phyloP scores from a whole-genome alignment of 2,113 vertebrate genomes.

The Apteryx owenii region DNA sequence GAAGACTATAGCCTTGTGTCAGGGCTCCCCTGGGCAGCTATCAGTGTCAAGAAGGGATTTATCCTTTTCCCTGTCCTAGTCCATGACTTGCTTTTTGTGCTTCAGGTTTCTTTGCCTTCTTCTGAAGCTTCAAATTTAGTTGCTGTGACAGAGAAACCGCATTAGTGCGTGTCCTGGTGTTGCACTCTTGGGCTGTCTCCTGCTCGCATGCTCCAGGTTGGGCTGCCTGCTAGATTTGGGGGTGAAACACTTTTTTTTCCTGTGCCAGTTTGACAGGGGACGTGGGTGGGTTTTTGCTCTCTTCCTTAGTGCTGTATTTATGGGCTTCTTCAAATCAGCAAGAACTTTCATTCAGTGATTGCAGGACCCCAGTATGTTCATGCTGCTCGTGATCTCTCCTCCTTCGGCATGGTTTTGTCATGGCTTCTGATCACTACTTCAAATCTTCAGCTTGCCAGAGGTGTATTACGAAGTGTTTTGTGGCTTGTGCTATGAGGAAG shows the following conservation, averaged over 20 bases:
- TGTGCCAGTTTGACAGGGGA: neutral
- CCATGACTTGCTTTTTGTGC: neutral
- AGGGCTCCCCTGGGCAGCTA: neutral
- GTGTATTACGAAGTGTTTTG: neutral
- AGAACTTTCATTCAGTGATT: rapidly evolving
- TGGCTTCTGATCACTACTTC: neutral
- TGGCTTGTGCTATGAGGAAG: neutral
- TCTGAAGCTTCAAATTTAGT: neutral
- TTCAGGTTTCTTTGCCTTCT: neutral
- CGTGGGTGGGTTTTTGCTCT: neutral
- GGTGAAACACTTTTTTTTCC: neutral
- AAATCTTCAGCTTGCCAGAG: neutral
- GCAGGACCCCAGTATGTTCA: too few relatives aligned
- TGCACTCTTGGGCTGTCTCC: rapidly evolving
- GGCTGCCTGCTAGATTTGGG: neutral
- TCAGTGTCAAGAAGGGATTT: neutral
- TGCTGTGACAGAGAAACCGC: neutral
- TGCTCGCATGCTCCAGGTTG: rapidly evolving
- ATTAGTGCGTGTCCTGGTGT: rapidly evolving
- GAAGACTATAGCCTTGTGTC: neutral
- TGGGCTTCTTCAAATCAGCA: rapidly evolving
- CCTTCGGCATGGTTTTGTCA: neutral
- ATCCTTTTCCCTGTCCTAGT: neutral
- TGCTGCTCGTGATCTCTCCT: neutral
- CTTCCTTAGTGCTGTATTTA: neutral